These are phyloP conservation scores for Capromys pilorides DNA, from an alignment of 2,797 vertebrate genomes.

Conservation along the genomic window DNA sequence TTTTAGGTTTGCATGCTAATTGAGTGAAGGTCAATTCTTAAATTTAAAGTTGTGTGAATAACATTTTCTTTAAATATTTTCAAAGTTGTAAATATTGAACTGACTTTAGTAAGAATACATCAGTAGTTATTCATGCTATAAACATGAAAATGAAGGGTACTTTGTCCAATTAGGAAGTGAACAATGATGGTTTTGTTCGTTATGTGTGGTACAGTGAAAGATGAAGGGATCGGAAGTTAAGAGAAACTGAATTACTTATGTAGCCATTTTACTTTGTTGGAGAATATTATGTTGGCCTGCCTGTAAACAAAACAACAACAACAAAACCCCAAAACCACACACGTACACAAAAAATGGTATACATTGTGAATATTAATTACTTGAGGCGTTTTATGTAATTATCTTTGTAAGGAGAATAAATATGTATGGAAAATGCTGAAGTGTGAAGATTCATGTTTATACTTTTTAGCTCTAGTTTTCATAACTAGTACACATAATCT, in stretches of 20 bases:
- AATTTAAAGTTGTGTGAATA: slow-evolving; percentile 26
- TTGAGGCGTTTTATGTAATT: slow-evolving; percentile 25
- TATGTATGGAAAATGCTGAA: slow-evolving; percentile 38
- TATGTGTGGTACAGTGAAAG: not conserved
- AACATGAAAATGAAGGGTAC: not conserved
- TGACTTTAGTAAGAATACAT: slow-evolving; percentile 6
- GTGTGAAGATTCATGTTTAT: slow-evolving; percentile 1
- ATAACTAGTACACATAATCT: not conserved
- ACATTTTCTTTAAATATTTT: not conserved
- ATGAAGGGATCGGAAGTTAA: not conserved
- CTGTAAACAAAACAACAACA: no score
- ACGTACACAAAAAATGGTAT: not conserved
- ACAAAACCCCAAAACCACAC: no score
- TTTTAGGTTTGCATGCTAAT: not conserved
- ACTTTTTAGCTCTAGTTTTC: not conserved
- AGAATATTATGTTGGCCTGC: not conserved
- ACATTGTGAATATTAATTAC: not conserved
- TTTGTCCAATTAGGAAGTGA: slow-evolving; percentile 7
- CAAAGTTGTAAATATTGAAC: not conserved
- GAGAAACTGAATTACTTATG: not conserved
- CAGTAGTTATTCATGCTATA: not conserved
- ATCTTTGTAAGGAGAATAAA: slow-evolving; percentile 17
- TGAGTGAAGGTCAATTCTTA: slow-evolving; percentile 29
- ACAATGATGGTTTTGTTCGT: not conserved
- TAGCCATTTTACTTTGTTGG: not conserved